phyloP scores from a whole-genome alignment of 2,888 invertebrate genomes.

The Lymantria monacha region DNA sequence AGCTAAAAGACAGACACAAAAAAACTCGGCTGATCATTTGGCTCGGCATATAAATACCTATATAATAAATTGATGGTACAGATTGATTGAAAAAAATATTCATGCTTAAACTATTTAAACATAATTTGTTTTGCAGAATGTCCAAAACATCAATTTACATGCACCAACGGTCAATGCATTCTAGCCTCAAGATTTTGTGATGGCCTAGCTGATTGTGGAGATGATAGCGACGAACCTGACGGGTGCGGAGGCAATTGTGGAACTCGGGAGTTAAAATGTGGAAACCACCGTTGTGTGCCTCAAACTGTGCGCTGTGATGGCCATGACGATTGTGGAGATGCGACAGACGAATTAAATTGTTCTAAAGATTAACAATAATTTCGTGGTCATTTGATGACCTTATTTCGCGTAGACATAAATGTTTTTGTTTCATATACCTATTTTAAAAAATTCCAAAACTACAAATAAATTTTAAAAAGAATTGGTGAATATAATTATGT shows the following conservation, averaged over 20 bases:
- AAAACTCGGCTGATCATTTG: no score
- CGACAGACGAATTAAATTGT: slow-evolving; percentile 85
- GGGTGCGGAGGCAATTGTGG: slow-evolving; percentile 80
- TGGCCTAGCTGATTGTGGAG: slow-evolving; percentile 85
- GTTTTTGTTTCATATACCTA: neutral
- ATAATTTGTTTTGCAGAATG: slow-evolving; percentile 56
- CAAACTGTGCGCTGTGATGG: slow-evolving; percentile 85
- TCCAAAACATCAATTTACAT: slow-evolving; percentile 74
- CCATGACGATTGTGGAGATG: slow-evolving; percentile 84
- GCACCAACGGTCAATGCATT: slow-evolving; percentile 86
- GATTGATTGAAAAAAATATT: no score
- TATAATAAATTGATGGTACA: no score
- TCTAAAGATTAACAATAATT: slow-evolving; percentile 26
- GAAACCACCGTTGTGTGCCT: slow-evolving; percentile 84
- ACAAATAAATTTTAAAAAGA: no score
- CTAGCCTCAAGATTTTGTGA: slow-evolving; percentile 85
- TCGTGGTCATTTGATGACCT: no score
- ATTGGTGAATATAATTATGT: no score
- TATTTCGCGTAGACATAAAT: neutral
- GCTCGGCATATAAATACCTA: no score
- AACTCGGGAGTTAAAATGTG: slow-evolving; percentile 68
- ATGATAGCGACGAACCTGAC: slow-evolving; percentile 86
- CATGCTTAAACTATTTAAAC: no score
- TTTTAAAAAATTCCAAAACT: neutral
- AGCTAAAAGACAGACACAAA: no score